A percentile compares a stretch with the other conserved stretches of the same genome.
Conservation (phyloP, 2,113 vertebrate genomes). For the Notechis scutatus region DNA sequence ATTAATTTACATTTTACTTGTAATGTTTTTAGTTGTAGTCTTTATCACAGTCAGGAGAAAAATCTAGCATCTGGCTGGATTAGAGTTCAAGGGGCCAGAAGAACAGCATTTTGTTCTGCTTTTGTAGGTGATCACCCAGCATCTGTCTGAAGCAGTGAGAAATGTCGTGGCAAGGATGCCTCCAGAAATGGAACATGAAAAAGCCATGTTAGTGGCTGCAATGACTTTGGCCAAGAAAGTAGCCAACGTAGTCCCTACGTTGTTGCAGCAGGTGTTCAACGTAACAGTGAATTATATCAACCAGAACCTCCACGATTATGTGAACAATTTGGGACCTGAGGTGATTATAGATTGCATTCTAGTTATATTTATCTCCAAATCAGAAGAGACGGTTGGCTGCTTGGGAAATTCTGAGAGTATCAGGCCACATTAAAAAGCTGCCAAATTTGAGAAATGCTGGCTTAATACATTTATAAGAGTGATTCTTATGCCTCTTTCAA, state of each 20-base stretch:
- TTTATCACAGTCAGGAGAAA: background rate
- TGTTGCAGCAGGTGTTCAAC: constrained; percentile 69
- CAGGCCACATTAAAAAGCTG: background rate
- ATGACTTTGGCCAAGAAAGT: constrained; percentile 81
- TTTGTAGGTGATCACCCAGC: constrained; percentile 63
- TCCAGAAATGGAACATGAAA: constrained; percentile 69
- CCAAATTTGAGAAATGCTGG: background rate
- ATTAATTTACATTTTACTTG: background rate
- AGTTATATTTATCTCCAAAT: background rate
- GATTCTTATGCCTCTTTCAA: background rate
- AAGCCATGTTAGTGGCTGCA: constrained; percentile 69
- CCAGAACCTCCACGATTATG: constrained; percentile 42
- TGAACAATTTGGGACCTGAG: constrained; percentile 59
- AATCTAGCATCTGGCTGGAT: background rate
- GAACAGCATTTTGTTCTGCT: background rate
- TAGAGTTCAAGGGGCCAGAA: background rate
- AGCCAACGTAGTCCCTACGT: constrained; percentile 63
- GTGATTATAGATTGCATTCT: constrained; percentile 10
- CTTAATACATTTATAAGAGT: background rate
- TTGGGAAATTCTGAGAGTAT: background rate
- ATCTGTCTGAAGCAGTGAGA: constrained; percentile 62
- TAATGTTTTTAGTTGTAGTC: background rate
- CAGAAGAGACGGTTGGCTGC: background rate
- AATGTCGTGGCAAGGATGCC: constrained; percentile 39
- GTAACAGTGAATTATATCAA: constrained; percentile 67